phyloP scores from a whole-genome alignment of 2,113 vertebrate genomes.

The Saccopteryx bilineata region DNA sequence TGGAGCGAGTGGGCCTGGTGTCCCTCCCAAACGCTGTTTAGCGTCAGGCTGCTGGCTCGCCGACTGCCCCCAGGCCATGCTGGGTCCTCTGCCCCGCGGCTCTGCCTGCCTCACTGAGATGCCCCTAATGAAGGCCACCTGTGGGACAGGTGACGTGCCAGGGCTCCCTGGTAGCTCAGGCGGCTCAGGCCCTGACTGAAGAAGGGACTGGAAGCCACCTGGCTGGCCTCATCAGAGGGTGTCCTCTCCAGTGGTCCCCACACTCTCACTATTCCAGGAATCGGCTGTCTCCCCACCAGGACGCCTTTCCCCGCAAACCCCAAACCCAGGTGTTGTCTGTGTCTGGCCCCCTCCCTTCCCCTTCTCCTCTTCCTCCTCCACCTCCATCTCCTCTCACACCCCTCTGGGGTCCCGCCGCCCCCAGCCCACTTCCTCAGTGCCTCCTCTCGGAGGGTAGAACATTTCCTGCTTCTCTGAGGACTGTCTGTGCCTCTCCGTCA shows the following conservation, averaged over 20 bases:
- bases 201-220: background rate
- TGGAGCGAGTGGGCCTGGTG: accelerated
- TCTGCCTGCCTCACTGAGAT: accelerated
- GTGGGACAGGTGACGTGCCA: accelerated
- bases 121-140: background rate
- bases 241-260: accelerated
- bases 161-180: accelerated
- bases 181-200: accelerated
- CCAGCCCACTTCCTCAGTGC: background rate
- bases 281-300: accelerated
- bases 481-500: accelerated
- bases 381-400: background rate
- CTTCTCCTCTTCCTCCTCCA: background rate
- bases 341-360: background rate
- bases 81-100: background rate
- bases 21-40: background rate
- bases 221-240: accelerated
- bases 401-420: background rate
- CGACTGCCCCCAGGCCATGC: background rate
- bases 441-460: accelerated
- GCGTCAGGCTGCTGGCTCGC: background rate
- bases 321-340: accelerated
- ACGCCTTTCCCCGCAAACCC: too few relatives aligned
- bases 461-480: background rate
- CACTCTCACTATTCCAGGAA: accelerated